Evolutionary conservation across 2,113 vertebrate species (phyloP).

Genomic region (Cottus gobio): DNA sequence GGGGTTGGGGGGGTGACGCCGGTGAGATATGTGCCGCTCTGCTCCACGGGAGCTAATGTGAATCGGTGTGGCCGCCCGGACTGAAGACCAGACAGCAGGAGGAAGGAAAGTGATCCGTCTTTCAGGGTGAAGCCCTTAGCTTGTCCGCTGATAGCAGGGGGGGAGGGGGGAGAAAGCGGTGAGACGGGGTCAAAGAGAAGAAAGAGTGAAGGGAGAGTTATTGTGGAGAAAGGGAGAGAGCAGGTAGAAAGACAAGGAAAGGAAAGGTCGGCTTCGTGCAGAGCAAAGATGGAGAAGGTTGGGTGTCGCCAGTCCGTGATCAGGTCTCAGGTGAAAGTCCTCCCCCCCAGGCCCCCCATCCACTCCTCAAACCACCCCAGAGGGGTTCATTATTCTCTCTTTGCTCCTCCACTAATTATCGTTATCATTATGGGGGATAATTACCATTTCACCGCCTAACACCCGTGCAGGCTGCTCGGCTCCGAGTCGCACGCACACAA

Average conservation of each 20-base stretch:
- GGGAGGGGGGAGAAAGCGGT: not conserved
- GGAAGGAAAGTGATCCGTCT: slow-evolving; percentile 71
- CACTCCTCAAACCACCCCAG: slow-evolving; percentile 58
- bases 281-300: slow-evolving; percentile 5
- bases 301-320: slow-evolving; percentile 27
- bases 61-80: slow-evolving; percentile 60
- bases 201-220: not conserved
- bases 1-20: slow-evolving; percentile 35
- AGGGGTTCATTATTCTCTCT: slow-evolving; percentile 77
- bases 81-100: slow-evolving; percentile 64
- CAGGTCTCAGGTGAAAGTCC: slow-evolving; percentile 47
- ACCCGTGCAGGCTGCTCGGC: slow-evolving; percentile 66
- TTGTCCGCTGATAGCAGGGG: slow-evolving; percentile 56
- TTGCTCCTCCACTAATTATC: slow-evolving; percentile 79
- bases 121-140: slow-evolving; percentile 36
- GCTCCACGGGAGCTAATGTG: slow-evolving; percentile 72
- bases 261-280: not conserved
- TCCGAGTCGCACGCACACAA: slow-evolving; percentile 66
- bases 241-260: slow-evolving; percentile 1
- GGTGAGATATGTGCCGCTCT: slow-evolving; percentile 64
- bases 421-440: slow-evolving; percentile 78
- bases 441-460: slow-evolving; percentile 77
- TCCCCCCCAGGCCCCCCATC: slow-evolving; percentile 24
- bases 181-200: not conserved
- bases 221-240: not conserved